A percentile compares a stretch with the other conserved stretches of the same genome.
phyloP scores from a whole-genome alignment of 2,888 invertebrate species.

The Pseudoips prasinana region DNA sequence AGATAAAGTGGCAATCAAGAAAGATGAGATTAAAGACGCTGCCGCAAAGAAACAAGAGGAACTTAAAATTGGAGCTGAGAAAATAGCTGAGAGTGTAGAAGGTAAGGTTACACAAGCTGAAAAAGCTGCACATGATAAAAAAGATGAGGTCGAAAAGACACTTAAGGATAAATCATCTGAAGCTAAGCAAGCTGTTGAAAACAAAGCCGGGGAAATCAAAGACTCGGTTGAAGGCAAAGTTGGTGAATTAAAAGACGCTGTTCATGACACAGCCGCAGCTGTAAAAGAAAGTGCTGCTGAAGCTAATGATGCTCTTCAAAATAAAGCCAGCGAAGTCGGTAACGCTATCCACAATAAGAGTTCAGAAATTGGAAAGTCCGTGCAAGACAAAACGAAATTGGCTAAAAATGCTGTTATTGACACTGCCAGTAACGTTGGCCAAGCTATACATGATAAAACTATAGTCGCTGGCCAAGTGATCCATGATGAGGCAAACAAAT shows the following conservation, averaged over 20 bases:
- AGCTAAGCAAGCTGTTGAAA: slow-evolving; percentile 36
- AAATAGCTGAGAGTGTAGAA: slow-evolving; percentile 37
- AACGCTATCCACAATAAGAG: slow-evolving; percentile 35
- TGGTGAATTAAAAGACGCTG: slow-evolving; percentile 41
- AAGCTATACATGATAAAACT: slow-evolving; percentile 36
- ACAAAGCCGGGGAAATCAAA: slow-evolving; percentile 36
- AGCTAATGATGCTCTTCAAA: slow-evolving; percentile 25
- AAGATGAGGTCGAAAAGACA: slow-evolving; percentile 41
- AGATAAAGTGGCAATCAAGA: slow-evolving; percentile 57
- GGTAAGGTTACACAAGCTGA: slow-evolving; percentile 46
- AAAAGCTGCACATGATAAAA: slow-evolving; percentile 40
- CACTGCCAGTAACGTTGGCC: slow-evolving; percentile 39
- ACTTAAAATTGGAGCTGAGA: slow-evolving; percentile 41
- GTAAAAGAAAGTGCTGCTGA: slow-evolving; percentile 31
- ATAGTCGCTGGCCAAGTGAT: slow-evolving; percentile 28
- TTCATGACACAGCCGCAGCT: slow-evolving; percentile 29
- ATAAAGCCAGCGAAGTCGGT: slow-evolving; percentile 34
- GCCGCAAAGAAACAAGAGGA: slow-evolving; percentile 51
- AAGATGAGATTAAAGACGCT: slow-evolving; percentile 53
- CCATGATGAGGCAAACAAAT: slow-evolving; percentile 22
- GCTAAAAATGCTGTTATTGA: slow-evolving; percentile 34
- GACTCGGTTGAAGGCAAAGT: slow-evolving; percentile 41
- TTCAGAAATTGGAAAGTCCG: slow-evolving; percentile 30
- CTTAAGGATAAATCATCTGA: slow-evolving; percentile 40
- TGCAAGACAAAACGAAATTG: slow-evolving; percentile 39